Evolutionary conservation across 2,888 invertebrate species (phyloP).

Genomic region (Podotricha telesiphe): DNA sequence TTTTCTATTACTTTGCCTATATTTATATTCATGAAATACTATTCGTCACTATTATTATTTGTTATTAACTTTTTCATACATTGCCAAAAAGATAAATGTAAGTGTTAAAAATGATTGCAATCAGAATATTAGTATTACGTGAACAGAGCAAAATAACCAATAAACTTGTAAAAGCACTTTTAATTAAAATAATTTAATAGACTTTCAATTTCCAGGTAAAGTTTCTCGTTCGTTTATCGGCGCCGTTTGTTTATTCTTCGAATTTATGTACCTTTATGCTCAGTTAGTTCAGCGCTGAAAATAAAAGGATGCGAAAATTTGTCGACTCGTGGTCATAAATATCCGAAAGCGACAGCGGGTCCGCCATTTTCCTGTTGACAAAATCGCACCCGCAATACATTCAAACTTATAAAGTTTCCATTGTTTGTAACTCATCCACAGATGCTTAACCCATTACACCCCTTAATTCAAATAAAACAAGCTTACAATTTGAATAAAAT

Average conservation of each 20-base stretch:
- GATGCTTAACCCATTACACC: slow-evolving; percentile 52
- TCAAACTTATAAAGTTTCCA: slow-evolving; percentile 76
- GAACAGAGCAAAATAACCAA: slow-evolving; percentile 26
- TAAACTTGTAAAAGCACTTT: slow-evolving; percentile 38
- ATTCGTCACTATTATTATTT: too few species aligned
- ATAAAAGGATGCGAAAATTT: slow-evolving; percentile 77
- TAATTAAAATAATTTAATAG: slow-evolving; percentile 43
- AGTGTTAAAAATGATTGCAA: background rate
- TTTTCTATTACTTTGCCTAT: too few species aligned
- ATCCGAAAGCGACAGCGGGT: slow-evolving; percentile 70
- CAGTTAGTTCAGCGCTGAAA: slow-evolving; percentile 65
- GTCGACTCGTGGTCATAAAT: slow-evolving; percentile 76
- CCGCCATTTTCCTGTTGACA: slow-evolving; percentile 83
- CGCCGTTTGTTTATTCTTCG: slow-evolving; percentile 59
- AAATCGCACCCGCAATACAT: slow-evolving; percentile 78
- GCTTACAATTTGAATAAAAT: background rate
- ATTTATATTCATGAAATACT: too few species aligned
- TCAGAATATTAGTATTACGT: slow-evolving; percentile 1
- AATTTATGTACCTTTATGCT: slow-evolving; percentile 70
- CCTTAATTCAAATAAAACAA: slow-evolving; percentile 27
- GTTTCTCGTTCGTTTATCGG: slow-evolving; percentile 47
- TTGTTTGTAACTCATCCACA: slow-evolving; percentile 67
- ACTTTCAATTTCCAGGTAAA: slow-evolving; percentile 45
- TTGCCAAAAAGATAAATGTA: too few species aligned
- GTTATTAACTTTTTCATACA: too few species aligned